Evolutionary conservation across 2,113 vertebrate genomes (phyloP).

Genomic region (Baryphthengus martii): DNA sequence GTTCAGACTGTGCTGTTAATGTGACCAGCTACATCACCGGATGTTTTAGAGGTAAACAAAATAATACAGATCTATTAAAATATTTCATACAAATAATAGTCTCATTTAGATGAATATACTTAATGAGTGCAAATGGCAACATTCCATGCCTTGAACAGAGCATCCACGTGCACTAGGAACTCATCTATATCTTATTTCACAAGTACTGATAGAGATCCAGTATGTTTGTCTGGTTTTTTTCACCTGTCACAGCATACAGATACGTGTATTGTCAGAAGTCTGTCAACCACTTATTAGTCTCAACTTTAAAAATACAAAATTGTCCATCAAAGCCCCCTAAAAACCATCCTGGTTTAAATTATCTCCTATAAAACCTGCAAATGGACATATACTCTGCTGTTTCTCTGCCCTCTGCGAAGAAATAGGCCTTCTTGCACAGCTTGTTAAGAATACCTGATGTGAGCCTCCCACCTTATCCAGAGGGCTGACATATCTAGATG

Average conservation of each 20-base stretch:
- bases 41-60: not conserved
- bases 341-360: not conserved
- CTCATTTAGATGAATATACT: not conserved
- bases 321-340: not conserved
- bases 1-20: not conserved
- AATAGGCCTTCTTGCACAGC: not conserved
- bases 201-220: not conserved
- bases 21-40: not conserved
- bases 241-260: not conserved
- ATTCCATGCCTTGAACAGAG: not conserved
- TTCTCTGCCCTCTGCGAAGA: not conserved
- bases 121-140: not conserved
- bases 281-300: not conserved
- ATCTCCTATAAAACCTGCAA: not conserved
- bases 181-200: not conserved
- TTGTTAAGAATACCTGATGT: not conserved
- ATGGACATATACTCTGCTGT: not conserved
- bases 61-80: not conserved
- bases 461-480: not conserved
- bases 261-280: not conserved
- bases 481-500: not conserved
- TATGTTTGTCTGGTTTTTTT: accelerated
- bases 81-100: not conserved
- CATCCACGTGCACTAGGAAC: not conserved
- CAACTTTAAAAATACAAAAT: not conserved